Conservation (phyloP, 2,113 vertebrate genomes). For the Amia ocellicauda region DNA sequence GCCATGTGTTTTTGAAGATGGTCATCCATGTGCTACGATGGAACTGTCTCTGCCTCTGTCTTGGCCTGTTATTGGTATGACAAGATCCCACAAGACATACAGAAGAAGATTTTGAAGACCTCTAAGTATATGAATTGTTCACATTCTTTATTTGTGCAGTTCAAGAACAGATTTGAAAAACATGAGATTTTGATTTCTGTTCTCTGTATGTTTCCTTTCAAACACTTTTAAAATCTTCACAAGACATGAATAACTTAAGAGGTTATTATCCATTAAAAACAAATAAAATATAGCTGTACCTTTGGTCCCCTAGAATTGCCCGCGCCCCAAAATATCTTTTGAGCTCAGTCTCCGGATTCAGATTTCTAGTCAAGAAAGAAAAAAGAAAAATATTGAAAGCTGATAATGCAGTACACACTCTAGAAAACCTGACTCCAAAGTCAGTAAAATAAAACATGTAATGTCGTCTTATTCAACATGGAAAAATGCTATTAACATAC, state of each 20-base stretch:
- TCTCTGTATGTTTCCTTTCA: no score
- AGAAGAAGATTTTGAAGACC: no score
- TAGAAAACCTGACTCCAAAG: slow-evolving; percentile 9
- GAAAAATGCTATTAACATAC: neutral
- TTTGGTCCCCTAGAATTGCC: slow-evolving; percentile 90
- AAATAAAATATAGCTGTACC: slow-evolving; percentile 53
- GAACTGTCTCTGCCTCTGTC: slow-evolving; percentile 83
- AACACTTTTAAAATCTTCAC: no score
- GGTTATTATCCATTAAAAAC: neutral
- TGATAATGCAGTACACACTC: no score
- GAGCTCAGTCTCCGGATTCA: slow-evolving; percentile 93
- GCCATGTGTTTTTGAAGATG: slow-evolving; percentile 84
- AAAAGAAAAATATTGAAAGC: slow-evolving; percentile 2
- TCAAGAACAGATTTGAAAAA: no score
- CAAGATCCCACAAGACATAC: neutral
- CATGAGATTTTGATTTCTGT: no score
- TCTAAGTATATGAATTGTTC: no score
- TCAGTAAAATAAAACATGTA: no score
- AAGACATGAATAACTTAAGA: no score
- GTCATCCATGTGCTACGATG: slow-evolving; percentile 88
- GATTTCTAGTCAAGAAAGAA: slow-evolving; percentile 66
- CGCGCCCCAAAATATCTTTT: slow-evolving; percentile 95
- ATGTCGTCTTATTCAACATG: no score
- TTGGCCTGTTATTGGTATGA: slow-evolving; percentile 56
- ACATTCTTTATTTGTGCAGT: neutral